These are phyloP conservation scores for Xenotilapia leptura DNA, from an alignment of 2,113 vertebrate species.

Conservation along the genomic window DNA sequence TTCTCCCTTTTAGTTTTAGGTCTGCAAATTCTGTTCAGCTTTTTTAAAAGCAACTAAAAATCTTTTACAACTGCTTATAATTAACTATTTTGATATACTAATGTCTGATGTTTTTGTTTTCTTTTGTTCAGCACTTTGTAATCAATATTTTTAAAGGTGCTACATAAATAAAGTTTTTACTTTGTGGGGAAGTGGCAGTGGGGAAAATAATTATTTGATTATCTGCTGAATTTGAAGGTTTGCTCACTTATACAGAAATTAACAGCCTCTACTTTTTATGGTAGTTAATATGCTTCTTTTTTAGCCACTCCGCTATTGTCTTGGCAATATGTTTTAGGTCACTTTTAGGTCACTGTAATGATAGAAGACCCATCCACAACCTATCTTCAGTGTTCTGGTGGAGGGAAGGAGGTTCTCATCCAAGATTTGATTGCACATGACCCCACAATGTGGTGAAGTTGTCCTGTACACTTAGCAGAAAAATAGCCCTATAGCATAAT, in stretches of 20 bases:
- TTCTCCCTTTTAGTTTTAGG: background rate
- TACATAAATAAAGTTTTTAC: background rate
- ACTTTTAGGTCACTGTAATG: background rate
- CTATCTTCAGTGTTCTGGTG: background rate
- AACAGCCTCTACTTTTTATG: background rate
- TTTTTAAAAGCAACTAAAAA: background rate
- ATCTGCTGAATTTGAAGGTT: background rate
- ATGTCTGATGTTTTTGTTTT: background rate
- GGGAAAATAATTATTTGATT: background rate
- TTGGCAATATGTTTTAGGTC: background rate
- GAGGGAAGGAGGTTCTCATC: background rate
- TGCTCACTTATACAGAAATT: background rate
- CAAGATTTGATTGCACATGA: no score
- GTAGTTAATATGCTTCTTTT: background rate
- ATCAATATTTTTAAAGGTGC: background rate
- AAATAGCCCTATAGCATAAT: background rate
- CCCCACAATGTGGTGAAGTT: no score
- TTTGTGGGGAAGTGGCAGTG: background rate
- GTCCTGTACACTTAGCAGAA: background rate
- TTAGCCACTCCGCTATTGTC: background rate
- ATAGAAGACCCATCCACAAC: background rate
- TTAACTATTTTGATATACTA: background rate
- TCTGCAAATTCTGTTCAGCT: background rate
- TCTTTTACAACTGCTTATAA: background rate
- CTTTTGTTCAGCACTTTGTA: background rate